Evolutionary conservation across 1,140 invertebrate genomes (phyloP), one percentile per base, ranked within the genome.

Genomic region (Homalodisca vitripennis): DNA sequence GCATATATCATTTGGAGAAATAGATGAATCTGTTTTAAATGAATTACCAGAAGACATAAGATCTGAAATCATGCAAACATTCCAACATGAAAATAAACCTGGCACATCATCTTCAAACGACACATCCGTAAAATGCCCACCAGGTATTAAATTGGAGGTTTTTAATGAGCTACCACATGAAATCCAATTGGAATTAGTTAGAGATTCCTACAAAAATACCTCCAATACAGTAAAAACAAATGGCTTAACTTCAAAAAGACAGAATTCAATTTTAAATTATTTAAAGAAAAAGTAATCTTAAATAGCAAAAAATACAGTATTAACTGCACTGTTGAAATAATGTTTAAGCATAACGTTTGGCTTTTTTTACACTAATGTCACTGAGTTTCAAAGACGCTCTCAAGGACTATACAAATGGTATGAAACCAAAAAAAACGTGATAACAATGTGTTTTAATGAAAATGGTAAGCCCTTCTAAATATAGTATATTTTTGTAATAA

Each of bases 131-230:
- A 13, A 27, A n/a, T 32, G 32, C 34, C 53, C 34, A 20, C 20
- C 31, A 20, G 62, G 22, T 14, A 24, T 69, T 41, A 60, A 69
- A 41, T 2, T 17, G 22, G 46, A 66, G 62, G 68, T 69, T 2
- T 65, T 69, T 20, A 65, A 65, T 63, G 68, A 69, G 47, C 26
- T 69, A 13, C 68, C 68, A 13, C n/a, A 66, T 1, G 68, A 69
- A 3, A 65, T 69, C 26, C 68, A 64, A n/a, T 3, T 41, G 55
- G 68, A 69, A 69, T 66, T 69, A 60, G 22, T 29, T 3, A 47
- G 20, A n/a, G 24, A 48, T 14, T 67, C 29, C n/a, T 13, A 46
- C 6, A 26, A 3, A 3, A 24, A 32, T 14, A 32, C 3, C 46
- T 6, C 30, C 17, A 27, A 12, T 3, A 26, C 3, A 29, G 3